phyloP scores from a whole-genome alignment of 2,113 vertebrate genomes.

The Oxyura jamaicensis region DNA sequence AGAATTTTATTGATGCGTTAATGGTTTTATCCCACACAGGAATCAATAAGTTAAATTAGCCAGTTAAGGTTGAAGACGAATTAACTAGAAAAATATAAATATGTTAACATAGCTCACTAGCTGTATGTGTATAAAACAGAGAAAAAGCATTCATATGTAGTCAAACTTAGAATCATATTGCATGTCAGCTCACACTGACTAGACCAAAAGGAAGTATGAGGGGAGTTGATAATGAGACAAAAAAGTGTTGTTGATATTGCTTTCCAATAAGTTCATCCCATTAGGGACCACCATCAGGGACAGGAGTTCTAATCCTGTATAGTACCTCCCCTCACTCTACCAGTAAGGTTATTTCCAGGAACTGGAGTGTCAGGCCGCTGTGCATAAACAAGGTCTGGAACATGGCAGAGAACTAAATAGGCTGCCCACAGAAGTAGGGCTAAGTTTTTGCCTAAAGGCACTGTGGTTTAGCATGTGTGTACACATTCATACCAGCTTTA shows the following conservation, averaged over 20 bases:
- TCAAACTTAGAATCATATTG: not conserved
- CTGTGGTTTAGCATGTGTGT: not conserved
- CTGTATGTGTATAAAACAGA: accelerated
- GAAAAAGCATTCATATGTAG: not conserved
- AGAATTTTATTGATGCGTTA: not conserved
- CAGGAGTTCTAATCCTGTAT: not conserved
- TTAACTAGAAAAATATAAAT: not conserved
- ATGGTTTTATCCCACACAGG: not conserved
- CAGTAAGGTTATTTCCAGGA: not conserved
- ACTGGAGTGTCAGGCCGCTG: not conserved
- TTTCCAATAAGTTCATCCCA: not conserved
- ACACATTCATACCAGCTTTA: not conserved
- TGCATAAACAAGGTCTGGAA: not conserved
- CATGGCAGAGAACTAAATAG: not conserved
- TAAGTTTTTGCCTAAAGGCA: not conserved
- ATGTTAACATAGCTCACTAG: not conserved
- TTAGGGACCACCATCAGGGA: not conserved
- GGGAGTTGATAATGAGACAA: not conserved
- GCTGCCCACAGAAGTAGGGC: not conserved
- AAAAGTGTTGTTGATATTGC: not conserved
- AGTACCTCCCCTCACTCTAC: not conserved
- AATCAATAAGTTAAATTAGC: not conserved
- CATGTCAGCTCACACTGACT: not conserved
- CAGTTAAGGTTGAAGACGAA: not conserved
- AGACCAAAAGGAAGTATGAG: not conserved